phyloP scores from a whole-genome alignment of 2,888 invertebrate genomes.

The Raillietiella orientalis region DNA sequence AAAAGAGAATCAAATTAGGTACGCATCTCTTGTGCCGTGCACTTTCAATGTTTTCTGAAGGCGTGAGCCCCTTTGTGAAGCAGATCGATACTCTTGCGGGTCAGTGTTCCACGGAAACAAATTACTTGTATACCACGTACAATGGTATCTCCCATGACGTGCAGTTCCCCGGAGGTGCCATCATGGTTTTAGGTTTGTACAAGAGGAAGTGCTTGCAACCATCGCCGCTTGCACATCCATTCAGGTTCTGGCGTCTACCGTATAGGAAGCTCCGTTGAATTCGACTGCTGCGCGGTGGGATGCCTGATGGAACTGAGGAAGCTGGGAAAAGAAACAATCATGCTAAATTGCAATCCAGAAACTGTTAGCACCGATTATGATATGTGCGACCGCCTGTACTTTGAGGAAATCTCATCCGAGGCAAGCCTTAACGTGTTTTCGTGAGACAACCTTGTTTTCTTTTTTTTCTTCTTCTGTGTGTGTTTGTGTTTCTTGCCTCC shows the following conservation, averaged over 20 bases:
- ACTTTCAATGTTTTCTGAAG: conserved; percentile 10
- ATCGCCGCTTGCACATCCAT: no score
- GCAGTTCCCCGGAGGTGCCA: conserved; percentile 26
- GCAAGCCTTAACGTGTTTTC: no score
- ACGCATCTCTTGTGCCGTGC: conserved; percentile 5
- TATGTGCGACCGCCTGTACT: conserved; percentile 92
- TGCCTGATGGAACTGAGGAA: conserved; percentile 66
- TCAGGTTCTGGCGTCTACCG: conserved; percentile 65
- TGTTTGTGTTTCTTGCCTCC: conserved; percentile 2
- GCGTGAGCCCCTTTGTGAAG: conserved; percentile 57
- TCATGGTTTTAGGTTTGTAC: conserved; percentile 72
- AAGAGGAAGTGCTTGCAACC: no score
- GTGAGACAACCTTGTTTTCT: not conserved
- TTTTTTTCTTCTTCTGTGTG: conserved; percentile 1
- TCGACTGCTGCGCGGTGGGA: conserved; percentile 97
- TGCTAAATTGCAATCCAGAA: conserved; percentile 98
- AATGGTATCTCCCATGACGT: conserved; percentile 56
- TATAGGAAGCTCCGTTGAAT: conserved; percentile 96
- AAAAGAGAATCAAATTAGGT: conserved; percentile 29
- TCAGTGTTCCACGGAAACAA: conserved; percentile 95
- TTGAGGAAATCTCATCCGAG: conserved; percentile 97
- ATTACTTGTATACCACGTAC: conserved; percentile 93
- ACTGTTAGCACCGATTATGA: conserved; percentile 99
- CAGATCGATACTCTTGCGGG: conserved; percentile 98
- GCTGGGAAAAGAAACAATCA: conserved; percentile 63